A percentile compares a stretch with the other conserved stretches of the same genome.
Conservation (phyloP, 2,113 vertebrate species). For the Probosciger aterrimus region DNA sequence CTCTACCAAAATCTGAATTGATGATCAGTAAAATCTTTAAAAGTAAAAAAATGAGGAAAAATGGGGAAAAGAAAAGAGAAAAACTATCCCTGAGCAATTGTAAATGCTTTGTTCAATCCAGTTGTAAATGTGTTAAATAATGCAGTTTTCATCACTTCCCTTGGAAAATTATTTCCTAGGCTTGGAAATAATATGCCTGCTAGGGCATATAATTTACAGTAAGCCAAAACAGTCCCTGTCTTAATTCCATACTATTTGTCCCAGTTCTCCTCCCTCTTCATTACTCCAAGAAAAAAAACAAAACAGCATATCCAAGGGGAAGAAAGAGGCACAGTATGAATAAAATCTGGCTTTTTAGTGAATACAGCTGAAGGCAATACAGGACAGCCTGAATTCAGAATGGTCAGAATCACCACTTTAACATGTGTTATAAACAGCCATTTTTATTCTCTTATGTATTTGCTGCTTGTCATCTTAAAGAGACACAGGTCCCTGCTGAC, state of each 20-base stretch:
- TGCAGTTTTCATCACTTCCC: background rate
- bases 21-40: background rate
- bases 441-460: background rate
- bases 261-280: background rate
- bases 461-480: background rate
- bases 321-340: background rate
- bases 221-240: background rate
- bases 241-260: background rate
- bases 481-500: background rate
- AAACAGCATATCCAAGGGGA: background rate
- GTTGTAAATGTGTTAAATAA: conserved; percentile 29
- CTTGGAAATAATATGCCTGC: background rate
- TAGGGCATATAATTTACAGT: background rate
- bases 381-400: background rate
- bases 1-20: background rate
- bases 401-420: background rate
- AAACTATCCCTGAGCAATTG: background rate
- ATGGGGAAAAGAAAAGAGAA: background rate
- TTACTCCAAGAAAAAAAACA: background rate
- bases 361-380: background rate
- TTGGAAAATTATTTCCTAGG: background rate
- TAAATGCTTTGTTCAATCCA: background rate
- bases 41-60: background rate
- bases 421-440: background rate
- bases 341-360: background rate